Evolutionary conservation across 64 coral and sea anemone species (phyloP).

Genomic region (Hydrozoanthus tunicans): DNA sequence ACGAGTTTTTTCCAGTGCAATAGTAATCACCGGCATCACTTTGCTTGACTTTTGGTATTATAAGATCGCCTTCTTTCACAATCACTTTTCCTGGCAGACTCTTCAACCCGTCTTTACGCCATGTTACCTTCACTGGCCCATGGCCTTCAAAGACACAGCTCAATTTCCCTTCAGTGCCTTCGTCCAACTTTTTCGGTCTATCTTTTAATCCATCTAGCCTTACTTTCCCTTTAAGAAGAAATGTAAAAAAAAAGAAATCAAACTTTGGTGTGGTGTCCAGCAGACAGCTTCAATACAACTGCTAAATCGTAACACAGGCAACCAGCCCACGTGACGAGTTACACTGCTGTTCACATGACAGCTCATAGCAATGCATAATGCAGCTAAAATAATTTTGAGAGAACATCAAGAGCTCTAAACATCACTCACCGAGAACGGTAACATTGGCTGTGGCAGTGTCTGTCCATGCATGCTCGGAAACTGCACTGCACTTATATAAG

Average conservation of each 20-base stretch:
- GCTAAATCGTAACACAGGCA: no score
- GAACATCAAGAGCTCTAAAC: no score
- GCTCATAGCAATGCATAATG: no score
- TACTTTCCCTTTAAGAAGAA: constrained; percentile 6
- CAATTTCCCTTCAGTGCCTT: background rate
- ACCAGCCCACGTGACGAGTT: no score
- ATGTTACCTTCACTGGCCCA: constrained; percentile 16
- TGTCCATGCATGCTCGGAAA: constrained; percentile 28
- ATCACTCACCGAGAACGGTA: constrained; percentile 65
- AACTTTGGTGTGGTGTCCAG: no score
- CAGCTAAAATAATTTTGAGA: no score
- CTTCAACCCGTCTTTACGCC: background rate
- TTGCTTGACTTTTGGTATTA: constrained; percentile 27
- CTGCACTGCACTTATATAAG: constrained; percentile 52
- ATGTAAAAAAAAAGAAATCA: no score
- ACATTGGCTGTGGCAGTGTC: constrained; percentile 41
- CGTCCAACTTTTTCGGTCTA: background rate
- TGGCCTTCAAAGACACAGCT: background rate
- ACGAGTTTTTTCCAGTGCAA: constrained; percentile 68
- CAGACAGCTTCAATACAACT: no score
- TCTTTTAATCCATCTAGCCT: background rate
- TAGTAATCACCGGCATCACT: constrained; percentile 62
- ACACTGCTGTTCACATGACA: no score
- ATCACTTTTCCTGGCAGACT: constrained; percentile 11
- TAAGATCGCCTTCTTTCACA: background rate